Base-by-base conservation (phyloP, 2,888 invertebrate species). In the Cheiracanthium punctorium region DNA sequence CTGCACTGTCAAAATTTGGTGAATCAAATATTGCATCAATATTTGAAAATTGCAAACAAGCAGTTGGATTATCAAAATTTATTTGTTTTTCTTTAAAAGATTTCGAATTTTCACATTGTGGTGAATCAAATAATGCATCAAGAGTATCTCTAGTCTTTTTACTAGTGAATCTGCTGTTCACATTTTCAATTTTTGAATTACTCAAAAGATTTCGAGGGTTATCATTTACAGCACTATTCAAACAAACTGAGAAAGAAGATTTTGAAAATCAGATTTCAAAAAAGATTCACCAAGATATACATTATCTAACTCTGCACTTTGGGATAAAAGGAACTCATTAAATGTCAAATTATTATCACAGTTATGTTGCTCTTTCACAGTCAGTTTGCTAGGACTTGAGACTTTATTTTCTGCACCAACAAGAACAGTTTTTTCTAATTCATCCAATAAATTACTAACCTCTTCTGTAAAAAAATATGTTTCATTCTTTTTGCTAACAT, bases 251-350 rank as follows among this genome's bases (percentile, higher is more conserved):
- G 30, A n/a, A 32, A 32, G 67, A 30, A 30, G 17, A 2, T 67
- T 33, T 30, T 30, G n/a, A 1, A 67, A 8, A 67, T 14, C 17
- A 12, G 24, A 1, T 7, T 58, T 58, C 0, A 29, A 0, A 20
- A 80, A 87, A n/a, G 80, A 76, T 30, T 87, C 29, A 30, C 67
- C 33, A 77, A 72, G 58, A 24, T 87, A 87, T 28, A 87, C 12
- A 58, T 65, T 28, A 14, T 71, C 87, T 4, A 32, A 58, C 67
- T 87, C 76, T 41, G 77, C 80, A 29, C 72, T 80, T 72, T 87
- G 87, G 1, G 87, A 81, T 33, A 87, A 69, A 37, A 81, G 37
- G 14, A 80, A 24, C 41, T 87, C 79, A 76, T 43, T 76, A 29
- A 84, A 79, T 43, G 65, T 65, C 28, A 41, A 20, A 41, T 77